Percentiles rank a stretch among this genome's conserved stretches.
Evolutionary conservation across 2,888 invertebrate species (phyloP).

Genomic region (Euspilapteryx auroguttella): DNA sequence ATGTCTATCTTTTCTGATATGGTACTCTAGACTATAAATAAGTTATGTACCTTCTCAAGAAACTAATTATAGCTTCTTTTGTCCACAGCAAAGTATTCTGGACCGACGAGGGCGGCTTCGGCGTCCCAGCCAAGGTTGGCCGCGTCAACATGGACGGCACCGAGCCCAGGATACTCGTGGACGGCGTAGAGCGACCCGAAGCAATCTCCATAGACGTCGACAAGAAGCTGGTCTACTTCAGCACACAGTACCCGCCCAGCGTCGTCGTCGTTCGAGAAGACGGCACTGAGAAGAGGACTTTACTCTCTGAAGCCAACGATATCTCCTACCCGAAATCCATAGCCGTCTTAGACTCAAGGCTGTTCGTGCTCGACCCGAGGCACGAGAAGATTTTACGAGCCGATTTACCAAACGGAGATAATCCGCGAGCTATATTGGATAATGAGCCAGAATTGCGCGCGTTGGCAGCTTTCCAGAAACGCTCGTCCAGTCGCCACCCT

Average conservation of each 20-base stretch:
- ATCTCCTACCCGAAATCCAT: constrained; percentile 81
- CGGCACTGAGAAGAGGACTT: constrained; percentile 68
- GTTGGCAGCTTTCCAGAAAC: constrained; percentile 85
- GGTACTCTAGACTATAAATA: too few relatives aligned
- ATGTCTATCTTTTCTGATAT: too few relatives aligned
- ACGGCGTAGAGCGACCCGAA: constrained; percentile 73
- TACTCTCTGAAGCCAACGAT: constrained; percentile 70
- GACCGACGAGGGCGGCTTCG: constrained; percentile 93
- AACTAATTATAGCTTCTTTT: too few relatives aligned
- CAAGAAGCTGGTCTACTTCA: constrained; percentile 85
- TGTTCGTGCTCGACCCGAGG: constrained; percentile 86
- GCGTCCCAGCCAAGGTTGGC: constrained; percentile 86
- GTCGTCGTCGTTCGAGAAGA: constrained; percentile 73
- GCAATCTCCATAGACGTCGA: constrained; percentile 85
- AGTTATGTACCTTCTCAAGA: too few relatives aligned
- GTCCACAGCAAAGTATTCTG: constrained; percentile 80
- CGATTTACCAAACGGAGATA: constrained; percentile 78
- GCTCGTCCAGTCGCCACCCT: constrained; percentile 79
- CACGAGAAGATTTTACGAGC: constrained; percentile 89
- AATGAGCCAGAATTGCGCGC: constrained; percentile 88
- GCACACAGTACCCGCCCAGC: constrained; percentile 73
- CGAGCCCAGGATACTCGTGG: constrained; percentile 72
- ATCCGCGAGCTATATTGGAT: constrained; percentile 73
- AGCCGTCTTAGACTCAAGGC: constrained; percentile 76
- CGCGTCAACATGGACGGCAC: constrained; percentile 94